Percentiles rank a stretch among this genome's conserved stretches.
Evolutionary conservation across 2,888 invertebrate genomes (phyloP).

Genomic region (Pristionchus exspectatus): DNA sequence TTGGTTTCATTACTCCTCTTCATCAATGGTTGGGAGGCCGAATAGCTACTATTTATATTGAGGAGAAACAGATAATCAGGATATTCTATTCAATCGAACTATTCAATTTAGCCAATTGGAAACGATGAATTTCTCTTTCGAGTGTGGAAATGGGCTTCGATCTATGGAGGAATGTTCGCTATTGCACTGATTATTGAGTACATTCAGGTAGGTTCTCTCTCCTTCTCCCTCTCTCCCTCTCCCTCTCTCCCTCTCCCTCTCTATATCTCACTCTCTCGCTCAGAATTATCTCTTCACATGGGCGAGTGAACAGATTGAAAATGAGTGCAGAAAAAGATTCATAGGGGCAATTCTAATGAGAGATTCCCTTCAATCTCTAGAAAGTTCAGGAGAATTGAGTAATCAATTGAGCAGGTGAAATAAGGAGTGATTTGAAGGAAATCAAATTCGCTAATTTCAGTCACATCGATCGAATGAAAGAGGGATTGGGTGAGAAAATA

Average conservation of each 20-base stretch:
- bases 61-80: neutral
- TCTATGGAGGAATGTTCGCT: neutral
- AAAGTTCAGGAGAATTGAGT: slow-evolving; percentile 43
- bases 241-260: neutral
- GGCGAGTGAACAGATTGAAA: slow-evolving; percentile 32
- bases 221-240: no score
- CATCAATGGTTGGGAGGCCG: slow-evolving; percentile 43
- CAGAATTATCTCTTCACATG: slow-evolving; percentile 1
- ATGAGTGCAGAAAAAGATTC: neutral
- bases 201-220: neutral
- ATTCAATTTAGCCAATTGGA: neutral
- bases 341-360: neutral
- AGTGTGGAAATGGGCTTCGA: slow-evolving; percentile 8
- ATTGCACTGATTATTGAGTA: neutral
- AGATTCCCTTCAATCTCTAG: neutral
- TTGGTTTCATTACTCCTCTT: slow-evolving; percentile 4
- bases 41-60: slow-evolving; percentile 14
- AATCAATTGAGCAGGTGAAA: slow-evolving; percentile 44
- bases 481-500: slow-evolving; percentile 22
- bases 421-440: no score
- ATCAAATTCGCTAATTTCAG: neutral
- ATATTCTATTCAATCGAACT: neutral
- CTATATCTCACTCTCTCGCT: neutral
- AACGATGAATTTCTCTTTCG: slow-evolving; percentile 17
- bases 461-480: slow-evolving; percentile 42